A percentile compares a stretch with the other conserved stretches of the same genome.
These are phyloP conservation scores for Actenoides lindsayi DNA, from an alignment of 2,113 vertebrate genomes.

Conservation along the genomic window DNA sequence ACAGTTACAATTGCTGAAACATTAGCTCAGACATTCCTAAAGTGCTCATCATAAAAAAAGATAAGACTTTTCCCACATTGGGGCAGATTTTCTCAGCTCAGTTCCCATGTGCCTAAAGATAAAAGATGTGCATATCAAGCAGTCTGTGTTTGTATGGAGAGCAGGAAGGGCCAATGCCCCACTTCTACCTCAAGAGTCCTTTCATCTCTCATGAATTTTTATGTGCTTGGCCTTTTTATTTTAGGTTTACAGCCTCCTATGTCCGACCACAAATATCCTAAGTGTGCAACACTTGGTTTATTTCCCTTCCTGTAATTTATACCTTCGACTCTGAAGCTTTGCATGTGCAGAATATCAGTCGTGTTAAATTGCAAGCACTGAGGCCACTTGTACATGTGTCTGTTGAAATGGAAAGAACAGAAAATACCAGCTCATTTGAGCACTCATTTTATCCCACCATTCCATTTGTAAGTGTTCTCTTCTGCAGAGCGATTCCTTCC, in stretches of 20 bases:
- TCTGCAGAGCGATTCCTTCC: background rate
- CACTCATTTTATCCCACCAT: background rate
- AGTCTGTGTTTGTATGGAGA: background rate
- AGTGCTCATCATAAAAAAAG: background rate
- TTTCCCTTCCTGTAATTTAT: conserved; percentile 29
- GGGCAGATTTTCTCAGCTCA: background rate
- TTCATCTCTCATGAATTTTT: conserved; percentile 26
- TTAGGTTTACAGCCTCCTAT: background rate
- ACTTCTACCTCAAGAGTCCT: background rate
- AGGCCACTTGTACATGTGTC: background rate
- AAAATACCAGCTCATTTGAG: background rate
- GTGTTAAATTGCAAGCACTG: background rate
- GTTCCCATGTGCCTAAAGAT: background rate
- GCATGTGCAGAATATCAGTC: background rate
- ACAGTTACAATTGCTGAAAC: background rate
- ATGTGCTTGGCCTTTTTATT: background rate
- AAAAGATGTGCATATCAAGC: background rate
- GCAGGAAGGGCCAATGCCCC: background rate
- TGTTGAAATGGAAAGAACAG: background rate
- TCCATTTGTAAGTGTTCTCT: background rate
- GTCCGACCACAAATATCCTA: background rate
- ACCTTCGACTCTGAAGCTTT: background rate
- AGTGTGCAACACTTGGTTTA: background rate
- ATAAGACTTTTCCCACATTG: background rate
- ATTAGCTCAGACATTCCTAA: background rate